Conservation (phyloP, 2,113 vertebrate species). For the Carettochelys insculpta region DNA sequence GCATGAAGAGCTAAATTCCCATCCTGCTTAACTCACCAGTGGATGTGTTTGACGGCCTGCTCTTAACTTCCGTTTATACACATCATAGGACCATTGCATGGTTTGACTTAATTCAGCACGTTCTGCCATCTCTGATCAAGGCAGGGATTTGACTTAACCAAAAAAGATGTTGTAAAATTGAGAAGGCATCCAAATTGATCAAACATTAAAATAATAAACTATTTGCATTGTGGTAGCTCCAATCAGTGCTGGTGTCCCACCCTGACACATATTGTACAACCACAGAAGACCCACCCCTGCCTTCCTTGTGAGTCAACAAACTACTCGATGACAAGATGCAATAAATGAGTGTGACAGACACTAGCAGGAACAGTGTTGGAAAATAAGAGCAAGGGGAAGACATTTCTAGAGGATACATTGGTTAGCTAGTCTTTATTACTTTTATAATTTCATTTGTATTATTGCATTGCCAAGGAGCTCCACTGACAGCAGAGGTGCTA, state of each 20-base stretch:
- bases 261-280: too few species aligned
- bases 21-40: not conserved
- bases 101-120: not conserved
- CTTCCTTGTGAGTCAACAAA: too few species aligned
- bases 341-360: rapidly evolving
- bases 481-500: too few species aligned
- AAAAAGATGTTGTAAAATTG: not conserved
- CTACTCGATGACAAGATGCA: not conserved
- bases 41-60: not conserved
- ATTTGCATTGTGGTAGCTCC: not conserved
- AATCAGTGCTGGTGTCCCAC: too few species aligned
- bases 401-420: not conserved
- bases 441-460: not conserved
- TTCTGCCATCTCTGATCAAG: not conserved
- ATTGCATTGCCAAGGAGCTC: too few species aligned
- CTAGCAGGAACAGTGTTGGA: rapidly evolving
- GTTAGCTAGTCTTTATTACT: not conserved
- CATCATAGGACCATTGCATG: not conserved
- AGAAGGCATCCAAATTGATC: not conserved
- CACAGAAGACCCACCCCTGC: too few species aligned
- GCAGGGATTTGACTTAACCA: not conserved
- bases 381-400: not conserved
- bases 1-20: not conserved
- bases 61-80: not conserved
- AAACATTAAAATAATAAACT: not conserved